Conservation (phyloP, 2,888 invertebrate genomes). For the Ormyrus rosae region DNA sequence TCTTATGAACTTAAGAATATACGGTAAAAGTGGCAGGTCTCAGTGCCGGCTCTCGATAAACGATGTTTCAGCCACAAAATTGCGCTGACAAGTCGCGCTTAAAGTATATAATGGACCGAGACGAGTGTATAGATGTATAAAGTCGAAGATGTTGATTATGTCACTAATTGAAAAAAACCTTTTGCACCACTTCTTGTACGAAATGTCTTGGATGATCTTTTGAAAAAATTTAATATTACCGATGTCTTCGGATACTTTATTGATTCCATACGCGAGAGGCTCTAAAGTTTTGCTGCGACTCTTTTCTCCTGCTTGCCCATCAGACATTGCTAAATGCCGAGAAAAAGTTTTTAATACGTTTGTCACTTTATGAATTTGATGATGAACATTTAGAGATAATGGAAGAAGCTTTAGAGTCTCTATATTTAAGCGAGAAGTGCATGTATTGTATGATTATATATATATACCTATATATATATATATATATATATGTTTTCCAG, state of each 20-base stretch:
- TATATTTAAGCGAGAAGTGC: slow-evolving; percentile 44
- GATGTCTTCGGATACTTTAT: slow-evolving; percentile 55
- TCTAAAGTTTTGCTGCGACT: slow-evolving; percentile 41
- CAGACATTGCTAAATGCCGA: background rate
- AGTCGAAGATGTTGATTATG: slow-evolving; percentile 57
- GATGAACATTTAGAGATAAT: background rate
- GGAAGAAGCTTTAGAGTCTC: slow-evolving; percentile 51
- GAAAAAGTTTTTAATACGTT: too few species aligned
- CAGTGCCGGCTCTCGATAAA: slow-evolving; percentile 45
- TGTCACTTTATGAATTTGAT: background rate
- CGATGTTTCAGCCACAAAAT: slow-evolving; percentile 42
- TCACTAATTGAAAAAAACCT: slow-evolving; percentile 56
- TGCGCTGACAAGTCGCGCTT: slow-evolving; percentile 36
- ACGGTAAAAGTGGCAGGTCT: slow-evolving; percentile 8
- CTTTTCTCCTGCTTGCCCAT: background rate
- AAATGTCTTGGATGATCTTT: slow-evolving; percentile 55
- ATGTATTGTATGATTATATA: slow-evolving; percentile 58
- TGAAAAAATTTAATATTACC: slow-evolving; percentile 55
- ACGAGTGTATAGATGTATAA: slow-evolving; percentile 59
- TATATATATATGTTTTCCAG: slow-evolving; percentile 28
- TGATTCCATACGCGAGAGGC: slow-evolving; percentile 51
- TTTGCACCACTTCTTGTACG: slow-evolving; percentile 59
- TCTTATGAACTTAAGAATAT: background rate
- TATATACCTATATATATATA: slow-evolving; percentile 18
- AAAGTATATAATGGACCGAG: slow-evolving; percentile 40